Evolutionary conservation across 2,888 invertebrate species (phyloP).

Genomic region (Drosophila greeni): DNA sequence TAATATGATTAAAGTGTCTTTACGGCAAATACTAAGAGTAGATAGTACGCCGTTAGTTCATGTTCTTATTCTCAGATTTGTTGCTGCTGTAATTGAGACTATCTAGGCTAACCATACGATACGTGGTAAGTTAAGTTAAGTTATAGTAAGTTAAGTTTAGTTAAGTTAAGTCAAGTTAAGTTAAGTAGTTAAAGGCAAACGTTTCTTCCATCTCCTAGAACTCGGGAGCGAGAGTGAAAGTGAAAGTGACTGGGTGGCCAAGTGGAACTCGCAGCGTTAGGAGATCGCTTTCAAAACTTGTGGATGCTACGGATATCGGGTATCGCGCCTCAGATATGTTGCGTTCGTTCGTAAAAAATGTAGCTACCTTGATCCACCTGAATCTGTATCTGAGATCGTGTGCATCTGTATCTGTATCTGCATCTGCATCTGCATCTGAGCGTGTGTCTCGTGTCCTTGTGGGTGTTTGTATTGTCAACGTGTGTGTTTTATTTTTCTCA

Average conservation of each 20-base stretch:
- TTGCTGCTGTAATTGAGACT: constrained; percentile 56
- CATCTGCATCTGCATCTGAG: constrained; percentile 24
- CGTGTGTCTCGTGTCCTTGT: constrained; percentile 32
- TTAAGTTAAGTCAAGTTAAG: constrained; percentile 41
- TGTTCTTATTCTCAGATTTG: constrained; percentile 58
- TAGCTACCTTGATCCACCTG: constrained; percentile 10
- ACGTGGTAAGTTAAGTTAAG: constrained; percentile 29
- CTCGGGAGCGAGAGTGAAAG: constrained; percentile 30
- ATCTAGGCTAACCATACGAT: constrained; percentile 61
- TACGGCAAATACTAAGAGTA: constrained; percentile 51
- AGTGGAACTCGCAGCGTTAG: constrained; percentile 22
- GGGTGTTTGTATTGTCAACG: constrained; percentile 61
- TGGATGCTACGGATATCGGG: constrained; percentile 1
- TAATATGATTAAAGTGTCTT: constrained; percentile 74
- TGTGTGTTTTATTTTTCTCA: constrained; percentile 6
- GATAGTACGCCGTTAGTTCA: constrained; percentile 48
- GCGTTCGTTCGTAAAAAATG: constrained; percentile 9
- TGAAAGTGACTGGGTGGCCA: constrained; percentile 15
- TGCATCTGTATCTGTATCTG: constrained; percentile 25
- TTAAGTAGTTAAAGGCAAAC: constrained; percentile 61
- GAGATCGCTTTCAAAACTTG: constrained; percentile 21
- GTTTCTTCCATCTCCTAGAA: constrained; percentile 38
- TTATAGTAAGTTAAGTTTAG: constrained; percentile 36
- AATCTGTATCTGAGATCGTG: constrained; percentile 9
- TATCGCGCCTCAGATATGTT: constrained; percentile 55